phyloP scores from a whole-genome alignment of 2,113 vertebrate genomes.

The Benitochromis conjunctus region DNA sequence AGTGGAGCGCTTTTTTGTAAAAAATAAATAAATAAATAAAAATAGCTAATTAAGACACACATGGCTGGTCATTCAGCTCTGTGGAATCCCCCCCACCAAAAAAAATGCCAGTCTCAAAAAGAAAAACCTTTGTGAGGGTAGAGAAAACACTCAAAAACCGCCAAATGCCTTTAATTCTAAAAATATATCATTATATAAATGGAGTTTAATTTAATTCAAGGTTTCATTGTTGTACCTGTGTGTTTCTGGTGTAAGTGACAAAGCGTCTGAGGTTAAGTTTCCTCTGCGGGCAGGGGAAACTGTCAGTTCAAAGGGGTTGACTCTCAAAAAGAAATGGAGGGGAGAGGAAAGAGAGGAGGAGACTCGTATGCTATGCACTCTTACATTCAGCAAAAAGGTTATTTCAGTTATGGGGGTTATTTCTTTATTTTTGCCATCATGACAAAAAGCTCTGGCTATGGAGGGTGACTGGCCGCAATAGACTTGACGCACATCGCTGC shows the following conservation, averaged over 20 bases:
- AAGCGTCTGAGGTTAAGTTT: slow-evolving; percentile 33
- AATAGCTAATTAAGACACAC: slow-evolving; percentile 62
- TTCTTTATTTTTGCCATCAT: neutral
- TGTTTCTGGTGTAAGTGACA: neutral
- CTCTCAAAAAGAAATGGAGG: slow-evolving; percentile 5
- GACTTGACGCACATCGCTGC: neutral
- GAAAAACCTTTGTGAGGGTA: neutral
- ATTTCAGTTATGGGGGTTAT: neutral
- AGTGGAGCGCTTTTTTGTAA: slow-evolving; percentile 54
- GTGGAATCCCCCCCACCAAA: neutral
- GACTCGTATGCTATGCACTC: slow-evolving; percentile 30
- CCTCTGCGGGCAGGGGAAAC: slow-evolving; percentile 36
- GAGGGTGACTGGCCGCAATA: neutral
- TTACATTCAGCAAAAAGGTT: slow-evolving; percentile 37
- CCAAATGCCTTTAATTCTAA: neutral
- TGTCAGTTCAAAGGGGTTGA: slow-evolving; percentile 59
- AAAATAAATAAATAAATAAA: slow-evolving; percentile 16
- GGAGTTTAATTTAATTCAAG: neutral
- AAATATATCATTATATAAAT: neutral
- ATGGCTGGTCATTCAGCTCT: slow-evolving; percentile 42
- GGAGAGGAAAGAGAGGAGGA: neutral
- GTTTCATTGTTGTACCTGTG: neutral
- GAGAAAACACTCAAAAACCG: neutral
- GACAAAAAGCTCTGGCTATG: neutral
- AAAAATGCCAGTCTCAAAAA: neutral